phyloP scores from a whole-genome alignment of 1,140 invertebrate genomes.

The Caenorhabditis briggsae region DNA sequence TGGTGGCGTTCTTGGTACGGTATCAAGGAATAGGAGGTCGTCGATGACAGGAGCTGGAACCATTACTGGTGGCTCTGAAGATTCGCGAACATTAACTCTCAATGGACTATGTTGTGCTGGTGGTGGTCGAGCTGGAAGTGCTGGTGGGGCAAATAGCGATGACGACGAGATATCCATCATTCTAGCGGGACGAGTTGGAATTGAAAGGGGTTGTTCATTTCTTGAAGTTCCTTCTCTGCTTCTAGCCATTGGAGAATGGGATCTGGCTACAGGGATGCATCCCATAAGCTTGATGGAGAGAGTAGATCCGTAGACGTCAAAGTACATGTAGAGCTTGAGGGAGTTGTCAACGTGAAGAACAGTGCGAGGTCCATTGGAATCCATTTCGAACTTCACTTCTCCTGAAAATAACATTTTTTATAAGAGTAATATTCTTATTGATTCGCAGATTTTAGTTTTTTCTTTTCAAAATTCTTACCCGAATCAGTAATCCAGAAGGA shows the following conservation, averaged over 20 bases:
- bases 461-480: constrained; percentile 79
- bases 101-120: constrained; percentile 54
- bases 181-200: constrained; percentile 8
- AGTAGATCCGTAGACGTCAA: constrained; percentile 94
- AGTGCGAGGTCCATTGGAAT: constrained; percentile 85
- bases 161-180: background rate
- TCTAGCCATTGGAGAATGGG: background rate
- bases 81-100: background rate
- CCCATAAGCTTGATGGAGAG: constrained; percentile 86
- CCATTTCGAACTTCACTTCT: constrained; percentile 90
- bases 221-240: background rate
- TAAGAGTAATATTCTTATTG: too few species aligned
- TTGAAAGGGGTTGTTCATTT: background rate
- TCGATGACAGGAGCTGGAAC: constrained; percentile 9
- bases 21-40: constrained; percentile 3
- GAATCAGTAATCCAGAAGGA: constrained; percentile 87
- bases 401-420: too few species aligned
- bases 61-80: background rate
- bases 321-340: constrained; percentile 90
- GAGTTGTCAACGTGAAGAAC: constrained; percentile 95
- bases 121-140: constrained; percentile 66
- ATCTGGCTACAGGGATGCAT: background rate
- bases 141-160: background rate
- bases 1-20: background rate
- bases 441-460: background rate